Base-by-base conservation (phyloP, 2,888 invertebrate genomes). In the Ophion ventricosus region DNA sequence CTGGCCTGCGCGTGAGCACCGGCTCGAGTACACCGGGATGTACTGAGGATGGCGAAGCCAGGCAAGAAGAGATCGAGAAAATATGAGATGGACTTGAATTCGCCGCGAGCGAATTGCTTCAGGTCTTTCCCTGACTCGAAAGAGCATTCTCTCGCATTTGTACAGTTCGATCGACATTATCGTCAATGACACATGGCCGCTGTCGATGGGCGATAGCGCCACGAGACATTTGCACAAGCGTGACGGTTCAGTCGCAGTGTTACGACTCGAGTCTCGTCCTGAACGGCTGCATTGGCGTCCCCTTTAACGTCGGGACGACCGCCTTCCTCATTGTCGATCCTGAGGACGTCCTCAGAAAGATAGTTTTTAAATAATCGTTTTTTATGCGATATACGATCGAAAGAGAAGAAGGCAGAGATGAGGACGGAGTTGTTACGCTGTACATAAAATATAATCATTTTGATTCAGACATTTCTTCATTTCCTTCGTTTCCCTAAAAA, bases 1-100 rank as follows among this genome's bases (percentile, higher is more conserved):
- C 99, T 0, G 99, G 99, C 0, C 93, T 99, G 1, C 99, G 99
- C 86, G 96, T 99, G 8, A 97, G 97, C 87, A 99, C 99, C 0
- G 99, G 99, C n/a, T n/a, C n/a, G n/a, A n/a, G n/a, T n/a, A n/a
- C 35, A 99, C 99, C 0, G 99, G 99, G 96, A 97, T 86, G 93
- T 98, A 77, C 94, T 98, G 89, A 94, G 94, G 88, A 94, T 94
- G 20, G 88, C 94, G 8, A 91, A 94, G 84, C 91, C 92, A 4
- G 90, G 93, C 17, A 86, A 76, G 54, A 35, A 80, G 93, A 94
- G 61, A 93, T 94, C 11, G 91, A 93, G 35, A 88, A 91, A 72
- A 92, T 95, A 54, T 92, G 94, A 90, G 94, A 95, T 88, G 95
- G 95, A 86, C 94, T 97, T n/a, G 95, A 96, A 88, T 97, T 97